Evolutionary conservation across 2,113 vertebrate genomes (phyloP).

Genomic region (Xiphorhynchus elegans): DNA sequence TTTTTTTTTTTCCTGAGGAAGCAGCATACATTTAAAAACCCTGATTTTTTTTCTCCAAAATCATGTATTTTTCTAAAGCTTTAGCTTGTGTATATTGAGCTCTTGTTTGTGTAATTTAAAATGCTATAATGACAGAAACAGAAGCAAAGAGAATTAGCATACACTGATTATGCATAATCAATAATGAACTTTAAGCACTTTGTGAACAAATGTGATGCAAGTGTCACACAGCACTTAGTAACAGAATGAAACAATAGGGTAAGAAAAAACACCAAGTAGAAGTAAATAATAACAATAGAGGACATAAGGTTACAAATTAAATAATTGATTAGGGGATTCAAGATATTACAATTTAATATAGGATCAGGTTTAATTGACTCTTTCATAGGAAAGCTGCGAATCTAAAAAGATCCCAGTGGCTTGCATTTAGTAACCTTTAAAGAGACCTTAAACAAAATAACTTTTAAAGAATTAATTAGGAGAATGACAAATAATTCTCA

Average conservation of each 20-base stretch:
- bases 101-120: slow-evolving; percentile 18
- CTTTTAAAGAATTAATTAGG: background rate
- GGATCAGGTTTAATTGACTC: background rate
- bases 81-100: background rate
- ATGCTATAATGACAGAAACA: background rate
- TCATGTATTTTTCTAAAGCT: background rate
- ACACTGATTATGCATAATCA: background rate
- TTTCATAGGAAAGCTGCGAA: background rate
- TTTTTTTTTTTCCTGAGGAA: background rate
- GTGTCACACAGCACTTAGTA: background rate
- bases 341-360: background rate
- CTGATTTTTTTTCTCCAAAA: background rate
- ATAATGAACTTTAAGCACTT: slow-evolving; percentile 20
- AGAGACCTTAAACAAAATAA: background rate
- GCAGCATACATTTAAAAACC: background rate
- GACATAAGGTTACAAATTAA: background rate
- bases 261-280: background rate
- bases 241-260: background rate
- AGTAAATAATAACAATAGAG: background rate
- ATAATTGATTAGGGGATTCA: background rate
- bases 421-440: background rate
- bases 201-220: background rate
- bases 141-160: background rate
- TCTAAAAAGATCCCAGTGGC: background rate
- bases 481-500: background rate